These are phyloP conservation scores for Luperina testacea DNA, from an alignment of 2,888 invertebrate species.

Conservation along the genomic window DNA sequence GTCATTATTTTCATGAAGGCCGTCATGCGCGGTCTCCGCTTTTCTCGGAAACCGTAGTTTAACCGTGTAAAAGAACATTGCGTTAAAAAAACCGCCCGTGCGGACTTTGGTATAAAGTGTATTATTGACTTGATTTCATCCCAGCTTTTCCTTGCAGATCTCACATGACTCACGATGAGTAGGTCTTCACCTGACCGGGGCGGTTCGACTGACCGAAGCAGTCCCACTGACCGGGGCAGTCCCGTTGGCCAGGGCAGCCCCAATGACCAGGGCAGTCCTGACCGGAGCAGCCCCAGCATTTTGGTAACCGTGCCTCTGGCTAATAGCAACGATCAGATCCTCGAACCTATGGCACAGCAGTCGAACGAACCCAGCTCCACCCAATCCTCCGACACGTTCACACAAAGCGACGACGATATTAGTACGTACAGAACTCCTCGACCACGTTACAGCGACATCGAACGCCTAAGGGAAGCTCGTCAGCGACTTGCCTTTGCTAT, in stretches of 20 bases:
- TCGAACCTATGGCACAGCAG: neutral
- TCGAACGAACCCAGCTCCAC: neutral
- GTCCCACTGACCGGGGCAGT: conserved; percentile 32
- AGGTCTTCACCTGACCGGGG: neutral
- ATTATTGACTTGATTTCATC: neutral
- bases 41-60: too few relatives aligned
- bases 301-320: conserved; percentile 2
- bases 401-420: neutral
- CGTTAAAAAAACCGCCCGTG: neutral
- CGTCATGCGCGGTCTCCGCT: too few relatives aligned
- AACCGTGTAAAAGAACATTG: neutral
- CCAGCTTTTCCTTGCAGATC: conserved; percentile 22
- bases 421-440: neutral
- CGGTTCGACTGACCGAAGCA: conserved; percentile 5
- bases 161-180: conserved; percentile 23
- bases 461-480: neutral
- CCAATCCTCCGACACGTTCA: neutral
- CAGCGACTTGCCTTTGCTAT: neutral
- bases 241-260: too few relatives aligned
- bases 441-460: neutral
- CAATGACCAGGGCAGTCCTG: neutral
- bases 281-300: conserved; percentile 61
- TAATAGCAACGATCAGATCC: too few relatives aligned
- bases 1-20: too few relatives aligned
- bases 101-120: neutral